Conservation (phyloP, 2,888 invertebrate species). For the Caenorhabditis plicata region DNA sequence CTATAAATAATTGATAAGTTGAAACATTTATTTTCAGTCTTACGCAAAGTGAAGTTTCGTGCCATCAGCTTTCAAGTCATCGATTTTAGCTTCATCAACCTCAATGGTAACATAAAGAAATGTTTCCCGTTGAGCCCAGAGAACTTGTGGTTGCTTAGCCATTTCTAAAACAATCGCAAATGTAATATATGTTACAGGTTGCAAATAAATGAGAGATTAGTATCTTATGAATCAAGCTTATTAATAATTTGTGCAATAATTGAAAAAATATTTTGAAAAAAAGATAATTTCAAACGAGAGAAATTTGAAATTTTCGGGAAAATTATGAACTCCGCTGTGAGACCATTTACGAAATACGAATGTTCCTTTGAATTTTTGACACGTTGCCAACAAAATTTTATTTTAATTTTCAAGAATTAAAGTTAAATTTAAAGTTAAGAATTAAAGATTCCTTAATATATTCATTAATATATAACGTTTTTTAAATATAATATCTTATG, state of each 20-base stretch:
- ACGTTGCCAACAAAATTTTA: constrained; percentile 12
- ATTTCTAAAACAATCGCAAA: constrained; percentile 3
- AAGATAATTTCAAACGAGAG: background rate
- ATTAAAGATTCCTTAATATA: no score
- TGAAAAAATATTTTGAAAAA: background rate
- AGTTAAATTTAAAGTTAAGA: no score
- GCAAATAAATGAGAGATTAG: background rate
- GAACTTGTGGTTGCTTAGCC: constrained; percentile 74
- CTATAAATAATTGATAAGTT: constrained; percentile 61
- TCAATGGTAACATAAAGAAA: constrained; percentile 84
- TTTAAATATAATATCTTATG: constrained; percentile 1
- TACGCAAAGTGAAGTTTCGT: constrained; percentile 56
- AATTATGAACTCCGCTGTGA: constrained; percentile 6
- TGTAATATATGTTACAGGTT: background rate
- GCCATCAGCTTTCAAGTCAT: constrained; percentile 48
- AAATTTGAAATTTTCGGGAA: constrained; percentile 18
- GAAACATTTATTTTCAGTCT: constrained; percentile 6
- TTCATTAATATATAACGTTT: background rate
- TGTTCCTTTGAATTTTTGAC: constrained; percentile 33
- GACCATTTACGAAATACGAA: constrained; percentile 9
- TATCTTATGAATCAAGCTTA: constrained; percentile 4
- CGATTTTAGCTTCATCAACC: constrained; percentile 74
- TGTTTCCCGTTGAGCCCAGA: constrained; percentile 89
- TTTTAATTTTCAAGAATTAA: no score
- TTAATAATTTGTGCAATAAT: background rate